Base-by-base conservation (phyloP, 2,113 vertebrate species). In the Siphamia tubifer region DNA sequence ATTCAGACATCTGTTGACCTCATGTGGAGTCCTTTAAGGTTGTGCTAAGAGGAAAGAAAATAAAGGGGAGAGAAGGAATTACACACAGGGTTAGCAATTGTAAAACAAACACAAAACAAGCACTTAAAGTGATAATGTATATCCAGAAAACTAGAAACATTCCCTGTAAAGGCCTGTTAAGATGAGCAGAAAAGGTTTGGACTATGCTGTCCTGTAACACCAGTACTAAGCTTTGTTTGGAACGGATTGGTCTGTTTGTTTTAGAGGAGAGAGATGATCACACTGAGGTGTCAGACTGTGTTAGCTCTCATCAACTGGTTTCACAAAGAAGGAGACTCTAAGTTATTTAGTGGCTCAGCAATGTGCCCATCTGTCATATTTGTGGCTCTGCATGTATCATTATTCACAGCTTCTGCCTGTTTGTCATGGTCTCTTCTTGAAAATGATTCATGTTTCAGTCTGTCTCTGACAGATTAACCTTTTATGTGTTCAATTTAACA, bases 331-430 rank as follows among this genome's bases (percentile, higher is more conserved):
- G 28, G 4, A 19, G 32, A 48, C 31, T 76, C 15, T 47, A 16
- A 21, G 6, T 23, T 64, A n/a, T 58, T 35, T 30, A 5, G 11
- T 39, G 32, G 16, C 28, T 45, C 31, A 55, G 11, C 44, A 61
- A 25, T 27, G 34, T 51, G 45, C 20, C 45, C 27, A 52, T 17
- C 12, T 56, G 21, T 49, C n/a, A 32, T 51, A 45, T 51, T 32
- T 60, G 20, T 49, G 19, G 17, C 54, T 57, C 44, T 58, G 52
- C 68, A 56, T 66, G 47, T 70, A 58, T 67, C 38, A 40, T 63
- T 28, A 57, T 51, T 69, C 68, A 72, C 58, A 61, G 49, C 70
- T 55, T 10, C 34, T 57, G 56, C 23, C 38, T 64, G 2, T 77
- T 42, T 20, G 44, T 43, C 35, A 21, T 20, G 39, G 36, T 56